Evolutionary conservation across 2,797 vertebrate species (phyloP).

Genomic region (Euphonia xanthogaster): DNA sequence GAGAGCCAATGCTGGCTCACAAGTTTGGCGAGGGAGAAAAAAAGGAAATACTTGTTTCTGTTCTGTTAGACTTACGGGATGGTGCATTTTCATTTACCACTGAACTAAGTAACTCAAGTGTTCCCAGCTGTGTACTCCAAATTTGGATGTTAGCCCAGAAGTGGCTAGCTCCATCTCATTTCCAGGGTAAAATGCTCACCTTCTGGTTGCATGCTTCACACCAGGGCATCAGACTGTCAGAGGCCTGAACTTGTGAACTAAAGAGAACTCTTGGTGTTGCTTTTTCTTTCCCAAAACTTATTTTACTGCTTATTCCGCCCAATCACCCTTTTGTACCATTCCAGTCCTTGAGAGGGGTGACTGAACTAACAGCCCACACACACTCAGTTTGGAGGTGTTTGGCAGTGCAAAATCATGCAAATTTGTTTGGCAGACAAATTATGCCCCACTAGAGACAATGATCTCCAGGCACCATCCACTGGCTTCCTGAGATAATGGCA

Average conservation of each 20-base stretch:
- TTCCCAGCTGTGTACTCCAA: not conserved
- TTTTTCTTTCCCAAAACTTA: not conserved
- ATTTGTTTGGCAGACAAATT: not conserved
- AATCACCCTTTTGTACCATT: not conserved
- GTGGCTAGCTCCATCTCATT: not conserved
- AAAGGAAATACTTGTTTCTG: not conserved
- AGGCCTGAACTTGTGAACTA: not conserved
- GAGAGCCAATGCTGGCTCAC: not conserved
- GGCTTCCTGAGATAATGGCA: not conserved
- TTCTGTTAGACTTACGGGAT: not conserved
- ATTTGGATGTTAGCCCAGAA: not conserved
- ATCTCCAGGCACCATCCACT: not conserved
- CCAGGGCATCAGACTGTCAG: not conserved
- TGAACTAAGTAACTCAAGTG: not conserved
- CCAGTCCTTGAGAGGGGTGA: not conserved
- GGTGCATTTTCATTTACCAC: not conserved
- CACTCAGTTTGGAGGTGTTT: accelerated
- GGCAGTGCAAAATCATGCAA: not conserved
- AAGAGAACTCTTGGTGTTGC: not conserved
- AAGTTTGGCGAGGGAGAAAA: not conserved
- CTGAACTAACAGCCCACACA: not conserved
- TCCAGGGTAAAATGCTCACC: not conserved
- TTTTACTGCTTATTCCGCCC: not conserved
- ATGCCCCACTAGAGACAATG: not conserved
- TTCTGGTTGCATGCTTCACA: not conserved